Base-by-base conservation (phyloP, 2,113 vertebrate species). In the Carassius auratus region DNA sequence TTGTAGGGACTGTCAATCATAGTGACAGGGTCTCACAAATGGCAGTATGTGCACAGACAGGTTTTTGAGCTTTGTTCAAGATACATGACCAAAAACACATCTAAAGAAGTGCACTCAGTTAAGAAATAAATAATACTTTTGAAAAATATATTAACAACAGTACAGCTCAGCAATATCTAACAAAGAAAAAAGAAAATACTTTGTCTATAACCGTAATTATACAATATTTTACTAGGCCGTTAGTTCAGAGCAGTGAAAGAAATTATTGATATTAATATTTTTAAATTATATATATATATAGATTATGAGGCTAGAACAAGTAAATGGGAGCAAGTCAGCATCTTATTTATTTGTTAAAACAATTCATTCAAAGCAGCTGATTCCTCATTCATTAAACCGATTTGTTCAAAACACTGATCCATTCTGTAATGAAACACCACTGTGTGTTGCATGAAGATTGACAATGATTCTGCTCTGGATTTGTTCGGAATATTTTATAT, bases 1-100 rank as follows among this genome's bases (percentile, higher is more conserved):
- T 86, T 74, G 19, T 71, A 79, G 73, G 80, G 45, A 12, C 2
- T 68, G 90, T 92, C 90, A 88, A 48, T 91, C 87, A 64, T 14
- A 19, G 7, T n/a, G 59, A 64, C 8, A 9, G 59, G 57, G 57
- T 64, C 59, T 52, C 26, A 69, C 62, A 57, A 62, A 42, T 62
- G 6, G 21, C 36, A 38, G 13, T 23, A 8, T 79, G 21, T n/a
- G 17, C 19, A 78, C 55, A 78, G n/a, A 66, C 38, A 68, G 42
- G 7, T 7, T 26, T 61, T 21, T 15, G 30, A 14, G 15, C 15
- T 13, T 38, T 59, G n/a, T 42, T 33, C 33, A n/a, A n/a, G 21
- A 78, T 6, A 78, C 17, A 57, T 21, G 15, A 36, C 26, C 1
- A 2, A n/a, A 68, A 36, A 30, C 30, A 68, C 66, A 71, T 7